A percentile compares a stretch with the other conserved stretches of the same genome.
phyloP scores from a whole-genome alignment of 2,113 vertebrate species.

The Craseonycteris thonglongyai region DNA sequence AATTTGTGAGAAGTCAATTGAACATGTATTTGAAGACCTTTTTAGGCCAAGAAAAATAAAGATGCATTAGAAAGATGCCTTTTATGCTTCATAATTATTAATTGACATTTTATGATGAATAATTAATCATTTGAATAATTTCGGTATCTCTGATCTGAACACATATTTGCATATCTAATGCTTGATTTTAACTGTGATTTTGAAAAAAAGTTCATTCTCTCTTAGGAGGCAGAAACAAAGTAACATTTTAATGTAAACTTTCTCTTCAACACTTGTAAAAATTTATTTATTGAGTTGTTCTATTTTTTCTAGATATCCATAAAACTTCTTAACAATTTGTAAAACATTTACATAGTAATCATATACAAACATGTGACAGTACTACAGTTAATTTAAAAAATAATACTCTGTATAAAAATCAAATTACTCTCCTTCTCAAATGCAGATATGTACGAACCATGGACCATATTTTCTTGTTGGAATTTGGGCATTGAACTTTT shows the following conservation, averaged over 20 bases:
- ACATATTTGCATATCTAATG: slow-evolving; percentile 98
- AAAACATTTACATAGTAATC: slow-evolving; percentile 58
- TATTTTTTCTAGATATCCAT: slow-evolving; percentile 56
- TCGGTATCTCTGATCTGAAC: slow-evolving; percentile 95
- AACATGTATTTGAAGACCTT: slow-evolving; percentile 79
- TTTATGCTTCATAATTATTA: slow-evolving; percentile 94
- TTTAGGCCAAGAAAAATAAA: slow-evolving; percentile 85
- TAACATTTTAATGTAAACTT: slow-evolving; percentile 80
- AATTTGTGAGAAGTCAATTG: slow-evolving; percentile 80
- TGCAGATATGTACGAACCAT: not conserved
- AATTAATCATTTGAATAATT: slow-evolving; percentile 99
- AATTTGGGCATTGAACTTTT: slow-evolving; percentile 31
- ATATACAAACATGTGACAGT: slow-evolving; percentile 12
- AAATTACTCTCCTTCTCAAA: not conserved
- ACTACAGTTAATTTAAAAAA: slow-evolving; percentile 42
- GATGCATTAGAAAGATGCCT: slow-evolving; percentile 85
- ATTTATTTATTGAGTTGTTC: slow-evolving; percentile 69
- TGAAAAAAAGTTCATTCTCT: slow-evolving; percentile 80
- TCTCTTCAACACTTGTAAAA: slow-evolving; percentile 68
- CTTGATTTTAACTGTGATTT: slow-evolving; percentile 86
- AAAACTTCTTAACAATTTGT: slow-evolving; percentile 73
- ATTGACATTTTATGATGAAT: slow-evolving; percentile 97
- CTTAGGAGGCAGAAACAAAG: slow-evolving; percentile 85
- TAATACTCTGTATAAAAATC: slow-evolving; percentile 11
- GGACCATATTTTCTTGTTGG: slow-evolving; percentile 1